Evolutionary conservation across 1,140 invertebrate genomes (phyloP).

Genomic region (Sarcophaga bullata): DNA sequence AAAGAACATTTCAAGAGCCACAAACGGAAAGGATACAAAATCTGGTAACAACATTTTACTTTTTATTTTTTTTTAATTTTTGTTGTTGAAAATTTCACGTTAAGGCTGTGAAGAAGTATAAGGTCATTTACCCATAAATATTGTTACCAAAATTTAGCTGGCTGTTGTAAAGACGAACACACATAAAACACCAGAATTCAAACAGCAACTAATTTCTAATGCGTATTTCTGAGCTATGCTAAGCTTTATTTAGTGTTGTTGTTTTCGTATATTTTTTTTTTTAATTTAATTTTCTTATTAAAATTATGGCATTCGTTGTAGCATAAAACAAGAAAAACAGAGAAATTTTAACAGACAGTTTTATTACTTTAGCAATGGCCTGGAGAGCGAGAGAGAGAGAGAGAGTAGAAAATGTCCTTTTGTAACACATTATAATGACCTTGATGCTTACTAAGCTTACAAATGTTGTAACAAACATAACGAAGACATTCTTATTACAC

Average conservation of each 20-base stretch:
- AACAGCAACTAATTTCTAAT: neutral
- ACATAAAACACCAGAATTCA: conserved; percentile 8
- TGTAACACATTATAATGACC: conserved; percentile 21
- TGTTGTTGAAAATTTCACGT: neutral
- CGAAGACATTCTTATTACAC: neutral
- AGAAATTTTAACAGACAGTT: conserved; percentile 22
- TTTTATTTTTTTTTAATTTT: conserved; percentile 10
- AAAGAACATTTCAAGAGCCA: neutral
- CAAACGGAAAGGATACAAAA: neutral
- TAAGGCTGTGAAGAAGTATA: neutral
- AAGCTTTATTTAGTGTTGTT: neutral
- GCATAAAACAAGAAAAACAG: neutral
- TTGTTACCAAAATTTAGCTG: neutral
- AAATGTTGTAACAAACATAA: neutral
- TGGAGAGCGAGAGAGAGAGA: neutral
- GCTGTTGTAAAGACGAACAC: neutral
- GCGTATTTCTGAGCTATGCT: neutral
- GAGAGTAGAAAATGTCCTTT: conserved; percentile 28
- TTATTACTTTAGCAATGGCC: neutral
- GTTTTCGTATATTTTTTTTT: neutral
- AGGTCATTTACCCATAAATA: conserved; percentile 38
- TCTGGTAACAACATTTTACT: neutral
- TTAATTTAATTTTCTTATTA: conserved; percentile 1
- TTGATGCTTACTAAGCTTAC: conserved; percentile 1
- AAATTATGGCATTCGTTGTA: conserved; percentile 3